These are phyloP conservation scores for Caenorhabditis sp. DNA, from an alignment of 2,888 invertebrate species.

Conservation along the genomic window DNA sequence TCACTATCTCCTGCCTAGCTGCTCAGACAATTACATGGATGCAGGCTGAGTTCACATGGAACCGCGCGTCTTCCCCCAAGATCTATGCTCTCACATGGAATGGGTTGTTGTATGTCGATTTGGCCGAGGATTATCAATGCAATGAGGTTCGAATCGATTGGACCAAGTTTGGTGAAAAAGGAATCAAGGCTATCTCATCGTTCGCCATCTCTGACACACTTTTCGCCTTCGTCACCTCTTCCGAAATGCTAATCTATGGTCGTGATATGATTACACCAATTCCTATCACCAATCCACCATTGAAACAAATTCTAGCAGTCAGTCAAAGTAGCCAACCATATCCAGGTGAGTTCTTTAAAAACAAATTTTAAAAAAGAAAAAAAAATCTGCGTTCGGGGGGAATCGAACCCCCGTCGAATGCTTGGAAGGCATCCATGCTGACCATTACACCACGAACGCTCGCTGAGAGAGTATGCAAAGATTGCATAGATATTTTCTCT, in stretches of 20 bases:
- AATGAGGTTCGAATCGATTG: conserved; percentile 66
- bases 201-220: conserved; percentile 69
- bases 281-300: conserved; percentile 64
- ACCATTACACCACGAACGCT: conserved; percentile 62
- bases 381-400: conserved; percentile 55
- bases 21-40: conserved; percentile 67
- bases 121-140: conserved; percentile 57
- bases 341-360: conserved; percentile 43
- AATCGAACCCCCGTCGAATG: conserved; percentile 63
- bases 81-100: conserved; percentile 70
- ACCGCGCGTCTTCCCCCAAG: conserved; percentile 64
- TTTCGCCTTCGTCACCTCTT: conserved; percentile 67
- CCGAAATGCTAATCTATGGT: conserved; percentile 66
- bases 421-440: conserved; percentile 64
- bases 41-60: conserved; percentile 68
- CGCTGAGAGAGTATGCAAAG: background rate
- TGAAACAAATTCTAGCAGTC: conserved; percentile 68
- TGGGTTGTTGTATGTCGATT: conserved; percentile 52
- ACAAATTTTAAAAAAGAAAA: background rate
- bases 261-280: conserved; percentile 56
- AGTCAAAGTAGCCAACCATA: conserved; percentile 70
- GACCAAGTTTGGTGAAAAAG: conserved; percentile 67
- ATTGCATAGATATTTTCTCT: background rate
- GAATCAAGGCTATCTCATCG: conserved; percentile 65
- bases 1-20: conserved; percentile 59